Conservation (phyloP, 2,113 vertebrate species). For the Gavia stellata region DNA sequence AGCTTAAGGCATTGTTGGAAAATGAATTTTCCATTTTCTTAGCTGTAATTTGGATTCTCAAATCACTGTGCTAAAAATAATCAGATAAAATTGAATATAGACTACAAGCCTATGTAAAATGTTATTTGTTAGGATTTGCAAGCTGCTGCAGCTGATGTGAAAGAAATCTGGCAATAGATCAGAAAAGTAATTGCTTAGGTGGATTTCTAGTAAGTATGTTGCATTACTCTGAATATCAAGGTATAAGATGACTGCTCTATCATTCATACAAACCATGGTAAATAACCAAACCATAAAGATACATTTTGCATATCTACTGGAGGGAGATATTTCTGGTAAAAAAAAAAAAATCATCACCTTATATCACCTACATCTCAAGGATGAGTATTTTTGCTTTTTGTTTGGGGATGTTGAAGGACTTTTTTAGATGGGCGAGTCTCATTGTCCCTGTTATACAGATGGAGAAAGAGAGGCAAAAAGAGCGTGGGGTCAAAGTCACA, state of each 20-base stretch:
- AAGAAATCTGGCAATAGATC: slow-evolving; percentile 34
- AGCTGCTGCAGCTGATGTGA: slow-evolving; percentile 14
- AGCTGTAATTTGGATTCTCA: slow-evolving; percentile 66
- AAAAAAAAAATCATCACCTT: neutral
- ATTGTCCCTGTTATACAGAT: neutral
- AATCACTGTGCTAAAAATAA: slow-evolving; percentile 69
- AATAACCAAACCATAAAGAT: neutral
- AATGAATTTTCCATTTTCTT: slow-evolving; percentile 78
- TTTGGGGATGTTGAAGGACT: neutral
- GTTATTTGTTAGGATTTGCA: slow-evolving; percentile 51
- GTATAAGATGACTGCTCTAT: neutral
- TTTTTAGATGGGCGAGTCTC: neutral
- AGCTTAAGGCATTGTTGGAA: slow-evolving; percentile 73
- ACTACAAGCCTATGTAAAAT: slow-evolving; percentile 61
- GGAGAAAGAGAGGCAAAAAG: neutral
- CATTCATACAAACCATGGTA: neutral
- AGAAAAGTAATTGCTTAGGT: slow-evolving; percentile 48
- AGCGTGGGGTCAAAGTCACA: neutral
- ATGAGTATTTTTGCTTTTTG: neutral
- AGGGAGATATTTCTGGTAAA: neutral
- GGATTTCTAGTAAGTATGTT: slow-evolving; percentile 16
- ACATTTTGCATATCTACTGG: neutral
- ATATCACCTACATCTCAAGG: neutral
- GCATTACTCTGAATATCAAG: neutral
- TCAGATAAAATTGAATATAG: slow-evolving; percentile 60